Evolutionary conservation across 2,797 vertebrate species (phyloP).

Genomic region (Rhinogobio ventralis): DNA sequence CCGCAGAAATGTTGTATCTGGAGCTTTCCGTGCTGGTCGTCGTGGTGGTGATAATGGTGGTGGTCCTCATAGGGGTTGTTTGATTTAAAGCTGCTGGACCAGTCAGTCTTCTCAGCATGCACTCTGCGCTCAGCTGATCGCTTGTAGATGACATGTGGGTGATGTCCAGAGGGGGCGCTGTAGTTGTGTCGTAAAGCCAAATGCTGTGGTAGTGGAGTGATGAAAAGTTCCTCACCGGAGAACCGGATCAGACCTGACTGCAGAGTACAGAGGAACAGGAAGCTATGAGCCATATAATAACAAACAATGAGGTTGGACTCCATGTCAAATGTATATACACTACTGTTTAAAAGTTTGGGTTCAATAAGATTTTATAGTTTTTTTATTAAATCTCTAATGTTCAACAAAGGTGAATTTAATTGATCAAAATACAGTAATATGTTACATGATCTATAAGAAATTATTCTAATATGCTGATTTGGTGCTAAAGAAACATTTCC

Average conservation of each 20-base stretch:
- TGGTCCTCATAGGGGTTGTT: slow-evolving; percentile 38
- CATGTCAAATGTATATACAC: background rate
- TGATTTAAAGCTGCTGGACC: slow-evolving; percentile 48
- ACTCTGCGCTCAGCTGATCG: slow-evolving; percentile 87
- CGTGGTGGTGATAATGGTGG: slow-evolving; percentile 64
- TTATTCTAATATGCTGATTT: background rate
- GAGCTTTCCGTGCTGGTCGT: slow-evolving; percentile 75
- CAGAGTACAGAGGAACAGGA: slow-evolving; percentile 13
- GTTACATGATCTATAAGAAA: background rate
- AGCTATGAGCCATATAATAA: background rate
- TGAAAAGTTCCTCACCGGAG: slow-evolving; percentile 88
- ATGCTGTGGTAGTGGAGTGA: slow-evolving; percentile 88
- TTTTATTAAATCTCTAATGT: background rate
- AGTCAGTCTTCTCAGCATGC: slow-evolving; percentile 62
- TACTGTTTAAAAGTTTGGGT: background rate
- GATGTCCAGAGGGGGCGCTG: slow-evolving; percentile 85
- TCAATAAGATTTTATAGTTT: background rate
- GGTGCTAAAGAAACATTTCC: background rate
- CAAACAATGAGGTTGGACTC: background rate
- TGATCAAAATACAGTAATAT: background rate
- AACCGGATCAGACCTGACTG: slow-evolving; percentile 95
- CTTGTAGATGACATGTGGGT: slow-evolving; percentile 94
- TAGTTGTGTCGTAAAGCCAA: slow-evolving; percentile 89
- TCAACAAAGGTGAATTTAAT: background rate
- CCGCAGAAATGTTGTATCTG: slow-evolving; percentile 96